Base-by-base conservation (phyloP, 2,797 vertebrate species). In the Myotis planiceps region DNA sequence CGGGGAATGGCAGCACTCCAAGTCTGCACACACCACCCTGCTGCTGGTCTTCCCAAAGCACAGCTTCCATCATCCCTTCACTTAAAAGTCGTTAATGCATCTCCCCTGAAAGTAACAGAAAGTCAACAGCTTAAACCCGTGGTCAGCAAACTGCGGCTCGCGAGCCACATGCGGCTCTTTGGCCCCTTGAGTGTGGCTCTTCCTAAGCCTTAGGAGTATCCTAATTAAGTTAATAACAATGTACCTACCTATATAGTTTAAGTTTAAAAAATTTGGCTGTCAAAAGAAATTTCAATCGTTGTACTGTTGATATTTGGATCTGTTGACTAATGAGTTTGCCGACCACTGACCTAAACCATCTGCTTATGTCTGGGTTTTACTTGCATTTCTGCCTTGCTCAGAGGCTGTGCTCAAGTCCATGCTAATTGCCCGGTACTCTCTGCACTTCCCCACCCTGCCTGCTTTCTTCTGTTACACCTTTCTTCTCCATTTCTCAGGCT, bases 21-120 rank as follows among this genome's bases (percentile, higher is more conserved):
- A 14, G 6, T 49, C 13, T 25, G 14, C 16, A 18, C 7, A 5
- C 1, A 7, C 16, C 6, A 45, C 32, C 8, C 0, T 3, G 21
- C 0, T 9, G 25, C 0, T 55, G 34, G 4, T 81, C 32, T 93
- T 94, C 89, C 42, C 23, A 60, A 81, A 92, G 19, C 21, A n/a
- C 1, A 25, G 9, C 4, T 68, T 29, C 29, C 5, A 2, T 55
- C 16, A 34, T 81, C 29, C 21, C 55, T 92, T 86, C 12, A 21
- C 78, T 42, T 76, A 85, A 87, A 92, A 39, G 47, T 87, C 6
- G 27, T 60, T 23, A 23, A 0, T 72, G 42, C 37, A n/a, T 86
- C 79, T 88, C 47, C 16, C 81, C 1, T 10, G 29, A 39, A 18
- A 29, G 7, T 27, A 29, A 72, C 25, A 83, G 32, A n/a, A 83